Conservation (phyloP, 2,113 vertebrate species). For the Gopherus flavomarginatus region DNA sequence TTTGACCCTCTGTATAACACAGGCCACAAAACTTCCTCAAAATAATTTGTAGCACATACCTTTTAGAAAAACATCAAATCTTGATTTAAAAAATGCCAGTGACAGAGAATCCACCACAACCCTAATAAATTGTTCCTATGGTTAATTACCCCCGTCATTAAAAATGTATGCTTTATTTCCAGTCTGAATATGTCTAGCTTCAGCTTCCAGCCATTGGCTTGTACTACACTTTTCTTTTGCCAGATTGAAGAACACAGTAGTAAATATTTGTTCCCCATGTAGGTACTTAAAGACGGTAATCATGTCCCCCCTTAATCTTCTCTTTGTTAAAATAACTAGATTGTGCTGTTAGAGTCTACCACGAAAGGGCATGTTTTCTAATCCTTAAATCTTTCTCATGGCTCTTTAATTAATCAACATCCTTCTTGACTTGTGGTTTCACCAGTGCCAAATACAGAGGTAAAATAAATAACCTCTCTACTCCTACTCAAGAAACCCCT, state of each 20-base stretch:
- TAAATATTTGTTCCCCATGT: neutral
- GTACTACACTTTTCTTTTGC: neutral
- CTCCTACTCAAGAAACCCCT: neutral
- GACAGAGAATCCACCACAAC: neutral
- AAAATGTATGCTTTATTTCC: neutral
- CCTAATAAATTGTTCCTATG: neutral
- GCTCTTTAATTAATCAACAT: neutral
- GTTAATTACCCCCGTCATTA: neutral
- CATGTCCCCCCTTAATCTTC: neutral
- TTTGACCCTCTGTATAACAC: neutral
- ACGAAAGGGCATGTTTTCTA: neutral
- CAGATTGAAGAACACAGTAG: neutral
- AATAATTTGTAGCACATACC: neutral
- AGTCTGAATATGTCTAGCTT: neutral
- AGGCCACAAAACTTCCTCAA: neutral
- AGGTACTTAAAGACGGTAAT: neutral
- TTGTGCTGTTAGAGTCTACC: neutral
- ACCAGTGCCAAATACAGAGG: neutral
- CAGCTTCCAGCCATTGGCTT: neutral
- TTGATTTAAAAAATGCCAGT: neutral
- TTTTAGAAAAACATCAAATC: neutral
- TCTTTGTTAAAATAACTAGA: neutral
- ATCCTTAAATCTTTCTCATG: neutral
- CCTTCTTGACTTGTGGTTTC: neutral
- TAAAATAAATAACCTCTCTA: neutral